Evolutionary conservation across 2,888 invertebrate genomes (phyloP), one percentile per base, ranked within the genome.

Genomic region (Strigamia crassipes): DNA sequence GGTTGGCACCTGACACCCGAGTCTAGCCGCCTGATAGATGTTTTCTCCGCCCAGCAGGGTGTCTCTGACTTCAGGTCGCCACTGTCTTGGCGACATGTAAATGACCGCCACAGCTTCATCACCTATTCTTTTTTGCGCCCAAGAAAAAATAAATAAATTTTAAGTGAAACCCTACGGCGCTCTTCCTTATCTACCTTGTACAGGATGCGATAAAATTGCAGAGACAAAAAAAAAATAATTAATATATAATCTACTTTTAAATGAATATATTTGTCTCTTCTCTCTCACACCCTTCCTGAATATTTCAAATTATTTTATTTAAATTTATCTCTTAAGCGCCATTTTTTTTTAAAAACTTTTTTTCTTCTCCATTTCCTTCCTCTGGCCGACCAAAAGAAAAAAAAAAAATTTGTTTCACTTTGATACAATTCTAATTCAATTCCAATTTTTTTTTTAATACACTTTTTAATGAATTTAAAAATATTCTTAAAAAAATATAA

Each of bases 81-180:
- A 61, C 61, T 61, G 61, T 61, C 61, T 61, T 61, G 61, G 61
- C 61, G 61, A 61, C 61, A 61, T 61, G 61, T 61, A 61, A 61
- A 61, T 61, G 61, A 61, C 61, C 61, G 18, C 61, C 61, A 61
- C 61, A 61, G 61, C 61, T 61, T 61, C 61, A 61, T 61, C 61
- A 61, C 61, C 61, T 61, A 38, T 61, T 61, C 23, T 61, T 61
- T 61, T 21, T 61, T 21, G 3, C 10, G n/a, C 23, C 23, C 18
- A 6, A 61, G 1, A 61, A 61, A 23, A 61, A 61, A 61, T 1
- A 23, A 23, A 21, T 23, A 61, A 61, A 21, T 10, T 23, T 51
- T 13, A 51, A 61, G 18, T 8, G 18, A 18, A 61, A 10, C 21
- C 61, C 61, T 61, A 61, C n/a, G 61, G 61, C 46, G 46, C 61